Base-by-base conservation (phyloP, 2,113 vertebrate genomes). In the Alligator sinensis region DNA sequence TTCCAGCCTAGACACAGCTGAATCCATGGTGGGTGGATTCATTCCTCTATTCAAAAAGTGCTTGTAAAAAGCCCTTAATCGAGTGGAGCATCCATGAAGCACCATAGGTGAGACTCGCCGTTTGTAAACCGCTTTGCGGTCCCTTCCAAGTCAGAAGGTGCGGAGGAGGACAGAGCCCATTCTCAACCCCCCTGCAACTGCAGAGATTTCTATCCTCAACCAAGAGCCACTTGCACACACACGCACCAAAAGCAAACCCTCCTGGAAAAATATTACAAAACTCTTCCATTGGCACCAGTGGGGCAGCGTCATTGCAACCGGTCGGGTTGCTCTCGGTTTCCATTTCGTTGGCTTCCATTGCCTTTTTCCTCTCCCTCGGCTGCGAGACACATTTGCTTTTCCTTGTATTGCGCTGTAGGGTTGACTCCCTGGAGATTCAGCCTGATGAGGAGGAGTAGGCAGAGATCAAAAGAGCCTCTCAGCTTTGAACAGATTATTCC, bases 401-500 rank as follows among this genome's bases (percentile, higher is more conserved):
- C 95, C 96, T 93, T 95, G 83, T 97, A 85, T 96, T 95, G 92
- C 95, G 94, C 0, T n/a, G 97, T 96, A 95, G 92, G 88, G 90
- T 95, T 97, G 93, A 97, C 97, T 97, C 97, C 97, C 97, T 98
- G 97, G 98, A 98, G 96, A 95, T 96, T 96, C 94, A 96, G 96
- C 97, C 96, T 90, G 96, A 97, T 96, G 97, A 97, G 96, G 97
- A 96, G 97, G 96, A 97, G 96, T 96, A 98, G 96, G 93, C 94
- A 91, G 93, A 97, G 97, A 97, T 98, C 98, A 98, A 98, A 98
- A 97, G 96, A 95, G 90, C 80, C 96, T 97, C 96, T 97, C 94
- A 97, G 94, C 96, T 98, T 97, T 97, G 96, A 97, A 98, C 97
- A 98, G 97, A 97, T 98, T 98, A 98, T 98, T 98, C 97, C 97